Percentiles rank a stretch among this genome's conserved stretches.
Conservation (phyloP, 30 jellyfish, hydroid and myxozoan genomes). For the Hydractinia symbiolongicarpus region DNA sequence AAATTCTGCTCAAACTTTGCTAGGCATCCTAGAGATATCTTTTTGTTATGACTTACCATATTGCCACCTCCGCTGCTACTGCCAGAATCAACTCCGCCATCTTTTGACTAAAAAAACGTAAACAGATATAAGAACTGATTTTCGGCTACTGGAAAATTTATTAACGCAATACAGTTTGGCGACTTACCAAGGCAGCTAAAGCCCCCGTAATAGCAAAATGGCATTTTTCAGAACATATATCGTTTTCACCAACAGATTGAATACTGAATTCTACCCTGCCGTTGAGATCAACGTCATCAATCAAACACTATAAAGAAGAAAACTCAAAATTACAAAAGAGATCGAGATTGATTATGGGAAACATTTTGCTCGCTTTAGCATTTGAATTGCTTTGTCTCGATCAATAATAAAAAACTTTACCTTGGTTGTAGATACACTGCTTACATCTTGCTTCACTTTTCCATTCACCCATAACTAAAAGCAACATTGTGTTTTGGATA, state of each 20-base stretch:
- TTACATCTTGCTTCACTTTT: slow-evolving; percentile 69
- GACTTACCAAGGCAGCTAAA: slow-evolving; percentile 67
- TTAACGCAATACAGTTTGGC: background rate
- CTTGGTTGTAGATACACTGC: slow-evolving; percentile 46
- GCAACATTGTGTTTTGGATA: background rate
- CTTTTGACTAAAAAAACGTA: background rate
- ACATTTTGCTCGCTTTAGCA: background rate
- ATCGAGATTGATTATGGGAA: no score
- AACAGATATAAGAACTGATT: background rate
- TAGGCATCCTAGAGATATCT: no score
- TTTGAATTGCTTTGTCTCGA: background rate
- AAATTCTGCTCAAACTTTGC: background rate
- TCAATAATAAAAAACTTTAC: background rate
- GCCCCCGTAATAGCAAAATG: slow-evolving; percentile 89
- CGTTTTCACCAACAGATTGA: slow-evolving; percentile 91
- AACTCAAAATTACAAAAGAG: no score
- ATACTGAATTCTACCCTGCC: slow-evolving; percentile 83
- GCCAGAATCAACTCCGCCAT: no score
- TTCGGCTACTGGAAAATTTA: background rate
- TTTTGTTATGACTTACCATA: no score
- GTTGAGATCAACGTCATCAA: slow-evolving; percentile 59
- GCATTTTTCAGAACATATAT: slow-evolving; percentile 86
- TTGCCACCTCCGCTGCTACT: no score
- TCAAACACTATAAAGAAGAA: slow-evolving; percentile 48
- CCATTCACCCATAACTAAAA: slow-evolving; percentile 90